Base-by-base conservation (phyloP, 2,797 vertebrate genomes). In the Fistularia commersonii region DNA sequence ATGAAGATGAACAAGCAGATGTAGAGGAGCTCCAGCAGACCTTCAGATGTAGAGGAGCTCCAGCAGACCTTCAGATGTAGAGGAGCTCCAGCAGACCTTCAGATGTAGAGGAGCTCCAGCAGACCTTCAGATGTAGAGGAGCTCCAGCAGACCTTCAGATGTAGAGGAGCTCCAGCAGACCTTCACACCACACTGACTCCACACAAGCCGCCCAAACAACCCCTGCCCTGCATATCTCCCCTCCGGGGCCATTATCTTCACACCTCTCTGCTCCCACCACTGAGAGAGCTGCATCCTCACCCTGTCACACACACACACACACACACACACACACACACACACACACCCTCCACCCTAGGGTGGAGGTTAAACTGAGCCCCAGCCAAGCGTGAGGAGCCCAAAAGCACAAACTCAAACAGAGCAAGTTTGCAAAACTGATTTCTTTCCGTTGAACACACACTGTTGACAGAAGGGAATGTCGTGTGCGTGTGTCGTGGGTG, bases 211-310 rank as follows among this genome's bases (percentile, higher is more conserved):
- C 69, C 77, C 80, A 79, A 86, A 81, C 65, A 64, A 67, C 72
- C 71, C 72, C 71, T 73, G 74, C 79, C 68, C 77, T 85, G 79
- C 77, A 83, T 86, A 83, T 87, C 77, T 86, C 57, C 82, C 80
- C 66, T 66, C 40, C 68, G 81, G 86, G 84, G 73, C 77, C 76
- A 88, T 89, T 89, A 90, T 88, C 84, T 88, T 87, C 85, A 86
- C 84, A 87, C 80, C 78, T 81, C 80, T 61, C 23, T 86, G 84
- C 77, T 47, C 63, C 73, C 71, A 64, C 69, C 71, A 66, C 53
- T 72, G 58, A 77, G 68, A 53, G 70, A 31, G 44, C 58, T 74
- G 63, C 63, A 62, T 47, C 64, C 65, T 51, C 66, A 60, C 70
- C 68, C 47, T 46, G 41, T 66, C 75, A 54, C 62, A 57, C 62